Base-by-base conservation (phyloP, 2,113 vertebrate species). In the Prietella phreatophila region DNA sequence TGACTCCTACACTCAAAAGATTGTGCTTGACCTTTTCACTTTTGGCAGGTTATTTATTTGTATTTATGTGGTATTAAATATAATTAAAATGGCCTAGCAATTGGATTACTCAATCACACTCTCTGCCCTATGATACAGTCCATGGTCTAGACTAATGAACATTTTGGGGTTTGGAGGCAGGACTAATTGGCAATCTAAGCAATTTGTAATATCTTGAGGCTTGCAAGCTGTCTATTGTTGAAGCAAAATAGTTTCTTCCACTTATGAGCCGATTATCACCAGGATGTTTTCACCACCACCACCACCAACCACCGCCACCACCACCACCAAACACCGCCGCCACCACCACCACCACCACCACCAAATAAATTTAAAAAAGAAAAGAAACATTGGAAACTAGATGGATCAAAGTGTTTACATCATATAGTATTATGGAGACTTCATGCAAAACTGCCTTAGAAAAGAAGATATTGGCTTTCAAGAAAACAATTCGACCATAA, bases 21-120 rank as follows among this genome's bases (percentile, higher is more conserved):
- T 13, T 42, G 69, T 75, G 20, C 69, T 85, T 85, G 55, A 85
- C 55, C 55, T 85, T 85, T 85, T 76, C 36, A 47, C 69, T 58
- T 60, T 60, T 75, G 67, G 25, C 84, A 75, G 69, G 53, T 75
- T 39, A 75, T 42, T 85, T 58, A 69, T 42, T 55, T 22, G 36
- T 15, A 50, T 47, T 56, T 27, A 75, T 47, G 56, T 85, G 53
- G 5, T 60, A 67, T 76, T 85, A 85, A 85, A 85, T 60, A 39
- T 60, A 55, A 75, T 20, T 60, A 36, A 83, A 83, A 83, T 25
- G 47, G 50, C 27, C 27, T 47, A 17, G 22, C 22, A 73, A 47
- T 22, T 84, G 50, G 50, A 65, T n/a, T 25, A 55, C 47, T 55
- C 47, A 65, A 71, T 84, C 65, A 67, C 42, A 4, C 10, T 39